phyloP scores from a whole-genome alignment of 64 coral and sea anemone genomes.

The Catalaphyllia jardinei region DNA sequence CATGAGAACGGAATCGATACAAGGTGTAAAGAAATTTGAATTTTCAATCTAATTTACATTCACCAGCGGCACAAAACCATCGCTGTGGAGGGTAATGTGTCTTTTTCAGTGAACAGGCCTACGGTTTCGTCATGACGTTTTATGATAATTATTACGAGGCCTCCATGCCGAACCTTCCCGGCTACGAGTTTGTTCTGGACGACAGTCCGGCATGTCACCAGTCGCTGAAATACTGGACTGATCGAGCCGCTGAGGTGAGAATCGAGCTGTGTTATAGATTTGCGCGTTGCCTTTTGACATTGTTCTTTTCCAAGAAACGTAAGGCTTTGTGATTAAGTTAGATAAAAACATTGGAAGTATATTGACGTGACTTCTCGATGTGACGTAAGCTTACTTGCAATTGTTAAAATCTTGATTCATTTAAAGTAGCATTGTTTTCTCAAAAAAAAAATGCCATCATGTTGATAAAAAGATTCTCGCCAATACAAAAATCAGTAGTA shows the following conservation, averaged over 20 bases:
- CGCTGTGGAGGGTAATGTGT: background rate
- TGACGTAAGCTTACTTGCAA: too few relatives aligned
- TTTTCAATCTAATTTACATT: background rate
- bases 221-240: constrained; percentile 89
- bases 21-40: constrained; percentile 8
- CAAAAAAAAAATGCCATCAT: too few relatives aligned
- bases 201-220: constrained; percentile 87
- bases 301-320: background rate
- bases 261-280: background rate
- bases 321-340: background rate
- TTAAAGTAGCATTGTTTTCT: too few relatives aligned
- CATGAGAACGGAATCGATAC: background rate
- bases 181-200: constrained; percentile 74
- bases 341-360: too few relatives aligned
- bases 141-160: constrained; percentile 77
- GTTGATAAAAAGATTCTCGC: too few relatives aligned
- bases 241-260: constrained; percentile 81
- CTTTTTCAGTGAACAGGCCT: background rate
- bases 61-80: background rate
- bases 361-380: too few relatives aligned
- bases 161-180: constrained; percentile 65
- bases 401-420: too few relatives aligned
- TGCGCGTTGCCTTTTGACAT: background rate
- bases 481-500: too few relatives aligned
- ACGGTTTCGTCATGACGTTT: constrained; percentile 70